These are phyloP conservation scores for Cryptocephalus moraei DNA, from an alignment of 2,888 invertebrate species.

Conservation along the genomic window DNA sequence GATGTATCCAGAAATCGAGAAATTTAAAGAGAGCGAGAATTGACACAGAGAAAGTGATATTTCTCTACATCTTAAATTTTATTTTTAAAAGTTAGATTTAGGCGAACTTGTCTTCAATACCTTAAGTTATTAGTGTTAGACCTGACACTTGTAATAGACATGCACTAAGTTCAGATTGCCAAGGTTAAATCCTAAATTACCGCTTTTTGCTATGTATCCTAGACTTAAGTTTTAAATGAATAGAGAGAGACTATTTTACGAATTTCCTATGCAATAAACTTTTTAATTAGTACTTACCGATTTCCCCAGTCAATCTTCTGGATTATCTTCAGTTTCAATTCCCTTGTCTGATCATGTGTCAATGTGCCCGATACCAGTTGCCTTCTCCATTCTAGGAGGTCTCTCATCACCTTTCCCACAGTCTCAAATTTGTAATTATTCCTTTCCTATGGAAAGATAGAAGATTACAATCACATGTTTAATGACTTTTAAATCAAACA, in stretches of 20 bases:
- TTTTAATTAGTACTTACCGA: constrained; percentile 53
- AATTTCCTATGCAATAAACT: background rate
- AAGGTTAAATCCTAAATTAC: too few species aligned
- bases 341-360: constrained; percentile 83
- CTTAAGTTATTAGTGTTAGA: background rate
- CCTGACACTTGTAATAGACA: background rate
- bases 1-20: constrained; percentile 71
- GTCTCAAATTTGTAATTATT: constrained; percentile 78
- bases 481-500: too few species aligned
- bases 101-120: too few species aligned
- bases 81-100: too few species aligned
- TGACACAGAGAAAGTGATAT: too few species aligned
- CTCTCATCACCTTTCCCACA: constrained; percentile 81
- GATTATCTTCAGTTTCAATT: constrained; percentile 76
- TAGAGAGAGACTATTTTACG: background rate
- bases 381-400: constrained; percentile 74
- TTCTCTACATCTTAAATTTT: too few species aligned
- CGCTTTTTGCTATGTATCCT: too few species aligned
- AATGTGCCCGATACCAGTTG: constrained; percentile 79
- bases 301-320: constrained; percentile 95
- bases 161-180: too few species aligned
- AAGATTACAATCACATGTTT: background rate
- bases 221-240: too few species aligned
- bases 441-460: constrained; percentile 51
- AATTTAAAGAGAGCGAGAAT: constrained; percentile 75